A percentile compares a stretch with the other conserved stretches of the same genome.
These are phyloP conservation scores for Megaptera novaeangliae DNA, from an alignment of 2,113 vertebrate species.

Conservation along the genomic window DNA sequence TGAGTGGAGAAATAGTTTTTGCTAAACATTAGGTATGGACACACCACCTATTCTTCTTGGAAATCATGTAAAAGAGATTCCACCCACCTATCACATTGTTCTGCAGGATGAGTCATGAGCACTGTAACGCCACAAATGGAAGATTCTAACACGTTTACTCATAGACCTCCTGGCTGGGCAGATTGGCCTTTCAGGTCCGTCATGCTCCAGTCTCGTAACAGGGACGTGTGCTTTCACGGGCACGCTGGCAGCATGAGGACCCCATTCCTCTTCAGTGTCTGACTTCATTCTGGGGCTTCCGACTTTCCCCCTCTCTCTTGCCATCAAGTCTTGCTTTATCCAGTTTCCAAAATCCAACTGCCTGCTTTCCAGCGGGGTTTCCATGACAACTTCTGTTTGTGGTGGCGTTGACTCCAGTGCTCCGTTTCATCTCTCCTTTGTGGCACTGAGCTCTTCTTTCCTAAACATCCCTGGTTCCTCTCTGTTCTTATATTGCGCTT, in stretches of 20 bases:
- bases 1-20: not conserved
- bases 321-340: conserved; percentile 47
- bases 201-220: not conserved
- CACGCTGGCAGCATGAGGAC: not conserved
- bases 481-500: not conserved
- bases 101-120: conserved; percentile 69
- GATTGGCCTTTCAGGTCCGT: not conserved
- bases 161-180: conserved; percentile 26
- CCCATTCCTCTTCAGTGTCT: not conserved
- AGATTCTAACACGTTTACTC: conserved; percentile 28
- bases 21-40: conserved; percentile 17
- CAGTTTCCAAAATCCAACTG: conserved; percentile 57
- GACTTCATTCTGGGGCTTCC: not conserved
- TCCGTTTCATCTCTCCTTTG: not conserved
- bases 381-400: conserved; percentile 70
- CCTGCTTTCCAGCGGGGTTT: conserved; percentile 52
- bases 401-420: conserved; percentile 26
- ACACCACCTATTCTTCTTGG: conserved; percentile 50
- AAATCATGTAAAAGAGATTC: conserved; percentile 63
- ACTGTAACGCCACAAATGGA: conserved; percentile 21
- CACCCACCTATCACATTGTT: conserved; percentile 70
- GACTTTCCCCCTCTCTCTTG: not conserved
- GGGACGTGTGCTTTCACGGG: not conserved
- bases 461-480: not conserved
- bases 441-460: not conserved